phyloP scores from a whole-genome alignment of 2,113 vertebrate species.

The Tricholaema leucomelas region DNA sequence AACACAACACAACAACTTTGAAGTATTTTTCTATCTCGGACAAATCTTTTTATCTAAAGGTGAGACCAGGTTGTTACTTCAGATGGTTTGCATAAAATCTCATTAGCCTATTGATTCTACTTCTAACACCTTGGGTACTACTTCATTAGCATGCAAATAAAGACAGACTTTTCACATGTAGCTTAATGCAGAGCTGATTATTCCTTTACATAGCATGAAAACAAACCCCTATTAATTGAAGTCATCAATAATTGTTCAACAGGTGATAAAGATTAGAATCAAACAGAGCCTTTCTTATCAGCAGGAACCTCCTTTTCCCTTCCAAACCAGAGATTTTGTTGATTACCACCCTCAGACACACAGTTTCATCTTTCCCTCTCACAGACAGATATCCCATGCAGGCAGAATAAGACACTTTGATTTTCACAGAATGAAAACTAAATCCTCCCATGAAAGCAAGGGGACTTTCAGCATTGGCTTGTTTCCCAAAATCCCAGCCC shows the following conservation, averaged over 20 bases:
- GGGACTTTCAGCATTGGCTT: background rate
- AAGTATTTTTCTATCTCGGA: conserved; percentile 36
- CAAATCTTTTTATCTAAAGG: conserved; percentile 51
- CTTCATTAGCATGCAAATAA: conserved; percentile 67
- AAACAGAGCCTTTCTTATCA: background rate
- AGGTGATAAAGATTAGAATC: conserved; percentile 14
- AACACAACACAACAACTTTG: background rate
- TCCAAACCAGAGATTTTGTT: background rate
- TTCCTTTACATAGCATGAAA: background rate
- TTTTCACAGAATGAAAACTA: background rate
- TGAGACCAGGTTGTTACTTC: conserved; percentile 24
- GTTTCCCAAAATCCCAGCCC: background rate
- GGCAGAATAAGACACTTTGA: background rate
- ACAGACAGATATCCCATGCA: rapidly evolving
- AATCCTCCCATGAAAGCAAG: rapidly evolving
- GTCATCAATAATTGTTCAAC: conserved; percentile 42
- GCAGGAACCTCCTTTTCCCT: background rate
- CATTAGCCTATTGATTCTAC: conserved; percentile 66
- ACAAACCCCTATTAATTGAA: conserved; percentile 38
- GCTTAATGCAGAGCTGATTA: conserved; percentile 33
- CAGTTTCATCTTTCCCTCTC: background rate
- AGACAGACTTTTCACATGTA: conserved; percentile 26
- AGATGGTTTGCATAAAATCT: conserved; percentile 69
- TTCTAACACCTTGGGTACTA: conserved; percentile 48
- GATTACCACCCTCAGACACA: background rate